Conservation (phyloP, 2,797 vertebrate species). For the Pseudochaenichthys georgianus region DNA sequence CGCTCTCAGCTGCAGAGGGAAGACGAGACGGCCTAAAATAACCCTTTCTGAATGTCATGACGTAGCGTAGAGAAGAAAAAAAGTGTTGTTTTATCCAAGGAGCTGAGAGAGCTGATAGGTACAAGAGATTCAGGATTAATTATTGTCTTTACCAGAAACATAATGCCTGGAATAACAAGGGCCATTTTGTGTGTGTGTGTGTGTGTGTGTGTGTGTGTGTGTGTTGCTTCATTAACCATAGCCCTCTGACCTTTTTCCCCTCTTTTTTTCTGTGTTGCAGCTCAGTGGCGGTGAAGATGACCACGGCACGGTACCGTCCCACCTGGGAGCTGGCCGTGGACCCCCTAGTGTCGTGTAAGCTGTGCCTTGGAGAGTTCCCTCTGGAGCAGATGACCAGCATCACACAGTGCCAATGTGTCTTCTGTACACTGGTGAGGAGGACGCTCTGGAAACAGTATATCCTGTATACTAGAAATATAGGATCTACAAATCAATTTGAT, state of each 20-base stretch:
- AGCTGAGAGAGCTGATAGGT: conserved; percentile 41
- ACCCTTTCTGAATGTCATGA: conserved; percentile 63
- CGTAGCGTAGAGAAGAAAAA: conserved; percentile 3
- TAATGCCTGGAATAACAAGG: no score
- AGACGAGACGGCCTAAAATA: conserved; percentile 80
- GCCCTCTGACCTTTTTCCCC: background rate
- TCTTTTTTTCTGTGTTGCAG: conserved; percentile 49
- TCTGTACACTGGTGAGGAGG: conserved; percentile 96
- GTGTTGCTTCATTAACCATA: conserved; percentile 12
- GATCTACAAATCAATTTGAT: background rate
- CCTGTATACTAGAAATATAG: background rate
- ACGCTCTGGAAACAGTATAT: conserved; percentile 53
- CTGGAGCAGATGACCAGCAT: conserved; percentile 98
- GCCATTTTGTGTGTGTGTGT: no score
- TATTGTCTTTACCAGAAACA: no score
- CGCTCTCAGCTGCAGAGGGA: conserved; percentile 56
- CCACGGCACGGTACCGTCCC: conserved; percentile 94
- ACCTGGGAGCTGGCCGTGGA: conserved; percentile 98
- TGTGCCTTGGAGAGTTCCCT: conserved; percentile 97
- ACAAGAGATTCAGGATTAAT: conserved; percentile 30
- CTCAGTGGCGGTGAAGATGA: conserved; percentile 88
- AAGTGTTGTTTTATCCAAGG: conserved; percentile 49
- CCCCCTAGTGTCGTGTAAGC: conserved; percentile 97
- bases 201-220: no score
- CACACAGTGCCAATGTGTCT: conserved; percentile 98